Evolutionary conservation across 2,888 invertebrate genomes (phyloP).

Genomic region (Gymnoscelis rufifasciata): DNA sequence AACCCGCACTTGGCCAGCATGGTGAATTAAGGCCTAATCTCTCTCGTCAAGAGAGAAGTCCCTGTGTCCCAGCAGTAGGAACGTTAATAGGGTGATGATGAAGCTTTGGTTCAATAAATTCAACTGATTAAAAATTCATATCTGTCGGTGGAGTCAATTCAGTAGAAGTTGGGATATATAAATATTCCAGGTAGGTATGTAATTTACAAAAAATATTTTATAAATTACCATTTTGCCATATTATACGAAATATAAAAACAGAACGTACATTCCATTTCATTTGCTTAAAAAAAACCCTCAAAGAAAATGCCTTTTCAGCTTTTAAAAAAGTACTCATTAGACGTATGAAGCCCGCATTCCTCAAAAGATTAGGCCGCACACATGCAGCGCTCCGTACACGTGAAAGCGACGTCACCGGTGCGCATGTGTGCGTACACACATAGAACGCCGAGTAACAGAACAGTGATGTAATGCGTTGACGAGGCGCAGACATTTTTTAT

Average conservation of each 20-base stretch:
- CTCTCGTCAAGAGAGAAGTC: no score
- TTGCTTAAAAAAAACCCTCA: conserved; percentile 42
- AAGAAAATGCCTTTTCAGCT: conserved; percentile 69
- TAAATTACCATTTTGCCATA: no score
- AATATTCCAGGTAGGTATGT: no score
- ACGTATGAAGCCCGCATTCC: conserved; percentile 73
- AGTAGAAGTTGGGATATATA: no score
- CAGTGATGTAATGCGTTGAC: conserved; percentile 75
- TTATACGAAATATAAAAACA: background rate
- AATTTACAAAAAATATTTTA: no score
- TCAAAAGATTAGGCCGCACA: conserved; percentile 69
- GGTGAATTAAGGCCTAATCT: no score
- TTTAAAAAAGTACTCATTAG: conserved; percentile 69
- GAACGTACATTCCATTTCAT: conserved; percentile 31
- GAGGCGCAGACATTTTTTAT: conserved; percentile 77
- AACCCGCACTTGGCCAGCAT: no score
- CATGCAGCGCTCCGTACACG: conserved; percentile 33
- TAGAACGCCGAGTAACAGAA: conserved; percentile 10
- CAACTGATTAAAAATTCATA: no score
- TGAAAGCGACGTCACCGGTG: conserved; percentile 26
- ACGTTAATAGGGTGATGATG: no score
- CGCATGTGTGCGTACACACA: conserved; percentile 38
- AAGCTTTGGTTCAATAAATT: no score
- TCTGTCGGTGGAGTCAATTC: no score
- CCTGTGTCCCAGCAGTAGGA: no score